These are phyloP conservation scores for Lasioglossum calceatum DNA, from an alignment of 2,888 invertebrate species.

Conservation along the genomic window DNA sequence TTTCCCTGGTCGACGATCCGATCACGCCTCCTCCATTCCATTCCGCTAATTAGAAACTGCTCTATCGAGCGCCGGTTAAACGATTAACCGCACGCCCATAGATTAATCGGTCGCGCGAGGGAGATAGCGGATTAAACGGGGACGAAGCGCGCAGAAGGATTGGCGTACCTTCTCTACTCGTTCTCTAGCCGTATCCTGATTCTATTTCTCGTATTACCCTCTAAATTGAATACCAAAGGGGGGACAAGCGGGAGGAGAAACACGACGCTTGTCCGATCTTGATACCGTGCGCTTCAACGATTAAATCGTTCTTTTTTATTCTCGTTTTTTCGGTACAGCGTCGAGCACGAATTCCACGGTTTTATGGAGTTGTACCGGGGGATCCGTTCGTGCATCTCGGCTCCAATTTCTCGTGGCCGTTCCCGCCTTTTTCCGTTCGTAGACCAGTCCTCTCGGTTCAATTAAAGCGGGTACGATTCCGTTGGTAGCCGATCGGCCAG, in stretches of 20 bases:
- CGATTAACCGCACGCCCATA: slow-evolving; percentile 76
- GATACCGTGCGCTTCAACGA: slow-evolving; percentile 38
- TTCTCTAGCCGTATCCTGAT: slow-evolving; percentile 3
- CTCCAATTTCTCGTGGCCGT: slow-evolving; percentile 16
- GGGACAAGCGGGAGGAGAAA: not conserved
- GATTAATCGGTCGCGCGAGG: slow-evolving; percentile 72
- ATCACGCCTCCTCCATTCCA: slow-evolving; percentile 75
- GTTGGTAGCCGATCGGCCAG: slow-evolving; percentile 26
- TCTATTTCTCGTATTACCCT: slow-evolving; percentile 38
- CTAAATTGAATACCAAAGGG: slow-evolving; percentile 22
- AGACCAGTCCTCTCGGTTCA: slow-evolving; percentile 15
- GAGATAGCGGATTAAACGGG: slow-evolving; percentile 38
- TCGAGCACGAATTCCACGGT: slow-evolving; percentile 24
- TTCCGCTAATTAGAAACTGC: slow-evolving; percentile 80
- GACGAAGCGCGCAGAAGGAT: not conserved
- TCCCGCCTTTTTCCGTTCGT: not conserved
- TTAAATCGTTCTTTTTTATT: slow-evolving; percentile 19
- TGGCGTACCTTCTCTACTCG: not conserved
- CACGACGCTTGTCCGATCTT: slow-evolving; percentile 35
- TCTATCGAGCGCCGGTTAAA: slow-evolving; percentile 75
- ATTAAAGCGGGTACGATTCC: slow-evolving; percentile 51
- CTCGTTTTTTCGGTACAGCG: not conserved
- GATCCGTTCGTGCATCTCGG: slow-evolving; percentile 20
- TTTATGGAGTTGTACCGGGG: slow-evolving; percentile 30
- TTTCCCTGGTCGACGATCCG: slow-evolving; percentile 70